phyloP scores from a whole-genome alignment of 92 coral and sea anemone genomes.

The Bergia sp. region DNA sequence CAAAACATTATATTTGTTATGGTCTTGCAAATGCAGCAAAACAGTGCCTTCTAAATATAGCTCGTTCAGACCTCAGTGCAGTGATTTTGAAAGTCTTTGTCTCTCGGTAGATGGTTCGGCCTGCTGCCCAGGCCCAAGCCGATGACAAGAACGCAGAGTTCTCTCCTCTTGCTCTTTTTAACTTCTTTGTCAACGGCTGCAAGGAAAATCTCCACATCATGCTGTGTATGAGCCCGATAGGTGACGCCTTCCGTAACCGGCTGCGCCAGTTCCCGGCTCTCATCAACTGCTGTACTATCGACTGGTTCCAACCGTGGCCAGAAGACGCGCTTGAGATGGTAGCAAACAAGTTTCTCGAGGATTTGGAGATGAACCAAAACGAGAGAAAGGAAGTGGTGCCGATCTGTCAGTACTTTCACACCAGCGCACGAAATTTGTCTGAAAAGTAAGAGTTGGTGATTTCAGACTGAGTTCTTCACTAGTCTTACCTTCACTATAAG shows the following conservation, averaged over 20 bases:
- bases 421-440: conserved; percentile 93
- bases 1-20: neutral
- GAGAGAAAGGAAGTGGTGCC: conserved; percentile 94
- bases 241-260: conserved; percentile 98
- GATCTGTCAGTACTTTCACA: conserved; percentile 91
- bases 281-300: conserved; percentile 98
- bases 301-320: conserved; percentile 99
- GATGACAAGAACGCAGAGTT: conserved; percentile 97
- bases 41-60: neutral
- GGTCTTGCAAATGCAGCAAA: neutral
- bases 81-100: neutral
- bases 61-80: too few species aligned
- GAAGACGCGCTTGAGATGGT: conserved; percentile 99
- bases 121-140: conserved; percentile 97
- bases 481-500: neutral
- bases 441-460: conserved; percentile 75
- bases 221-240: conserved; percentile 99
- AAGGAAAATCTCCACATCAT: conserved; percentile 97
- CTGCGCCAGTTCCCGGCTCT: conserved; percentile 98
- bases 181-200: conserved; percentile 96
- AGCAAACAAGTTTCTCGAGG: conserved; percentile 96
- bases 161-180: conserved; percentile 94
- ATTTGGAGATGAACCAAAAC: conserved; percentile 84
- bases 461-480: neutral
- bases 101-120: conserved; percentile 83